A percentile compares a stretch with the other conserved stretches of the same genome.
These are phyloP conservation scores for Microcebus murinus DNA, from an alignment of 2,113 vertebrate genomes.

Conservation along the genomic window DNA sequence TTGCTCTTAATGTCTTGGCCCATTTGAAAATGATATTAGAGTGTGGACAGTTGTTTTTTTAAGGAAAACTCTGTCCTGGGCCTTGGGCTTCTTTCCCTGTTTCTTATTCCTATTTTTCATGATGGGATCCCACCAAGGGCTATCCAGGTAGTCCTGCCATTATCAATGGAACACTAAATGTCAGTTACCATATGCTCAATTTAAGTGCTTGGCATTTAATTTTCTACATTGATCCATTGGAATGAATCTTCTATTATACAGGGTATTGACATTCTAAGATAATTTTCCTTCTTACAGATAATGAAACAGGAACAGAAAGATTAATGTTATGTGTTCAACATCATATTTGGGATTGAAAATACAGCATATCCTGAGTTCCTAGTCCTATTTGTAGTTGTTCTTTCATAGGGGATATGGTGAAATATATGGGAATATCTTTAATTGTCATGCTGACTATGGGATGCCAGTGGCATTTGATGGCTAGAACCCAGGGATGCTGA, in stretches of 20 bases:
- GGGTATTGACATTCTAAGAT: neutral
- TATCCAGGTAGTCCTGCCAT: neutral
- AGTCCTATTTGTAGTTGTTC: neutral
- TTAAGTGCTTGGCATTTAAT: conserved; percentile 35
- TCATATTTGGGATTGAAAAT: conserved; percentile 29
- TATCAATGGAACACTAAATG: neutral
- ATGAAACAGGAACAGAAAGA: conserved; percentile 1
- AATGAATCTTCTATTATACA: neutral
- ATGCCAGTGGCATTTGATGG: neutral
- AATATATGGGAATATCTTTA: neutral
- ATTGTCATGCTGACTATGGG: neutral
- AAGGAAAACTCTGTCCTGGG: neutral
- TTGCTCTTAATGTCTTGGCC: conserved; percentile 8
- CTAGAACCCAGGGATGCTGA: neutral
- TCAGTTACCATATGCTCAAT: neutral
- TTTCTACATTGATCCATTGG: conserved; percentile 10
- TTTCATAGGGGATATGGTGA: neutral
- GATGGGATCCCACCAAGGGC: neutral
- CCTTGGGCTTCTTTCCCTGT: neutral
- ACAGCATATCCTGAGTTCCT: neutral
- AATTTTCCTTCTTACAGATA: conserved; percentile 46
- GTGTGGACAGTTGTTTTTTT: neutral
- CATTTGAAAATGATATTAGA: conserved; percentile 2
- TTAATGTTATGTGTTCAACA: neutral
- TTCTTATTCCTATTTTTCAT: neutral